These are phyloP conservation scores for Plebejus argus DNA, from an alignment of 2,888 invertebrate genomes.

Conservation along the genomic window DNA sequence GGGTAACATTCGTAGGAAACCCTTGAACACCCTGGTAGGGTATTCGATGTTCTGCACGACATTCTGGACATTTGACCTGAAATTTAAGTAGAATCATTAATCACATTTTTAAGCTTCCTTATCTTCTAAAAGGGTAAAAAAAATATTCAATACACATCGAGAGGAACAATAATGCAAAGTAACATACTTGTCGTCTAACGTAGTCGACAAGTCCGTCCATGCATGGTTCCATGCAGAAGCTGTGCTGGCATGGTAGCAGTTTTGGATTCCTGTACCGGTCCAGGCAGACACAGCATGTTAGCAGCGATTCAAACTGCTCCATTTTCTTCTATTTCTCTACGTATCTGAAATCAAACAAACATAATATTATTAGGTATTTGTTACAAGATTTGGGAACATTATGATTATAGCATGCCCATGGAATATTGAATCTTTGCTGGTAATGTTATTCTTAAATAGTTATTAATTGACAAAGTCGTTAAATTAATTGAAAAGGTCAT, in stretches of 20 bases:
- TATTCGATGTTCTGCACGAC: constrained; percentile 97
- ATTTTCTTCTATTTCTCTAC: constrained; percentile 74
- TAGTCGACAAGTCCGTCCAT: constrained; percentile 98
- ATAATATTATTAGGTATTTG: not conserved
- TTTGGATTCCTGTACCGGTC: constrained; percentile 99
- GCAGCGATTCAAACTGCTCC: constrained; percentile 98
- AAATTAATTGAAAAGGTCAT: no score
- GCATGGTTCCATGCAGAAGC: constrained; percentile 99
- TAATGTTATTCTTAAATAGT: no score
- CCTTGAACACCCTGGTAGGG: constrained; percentile 97
- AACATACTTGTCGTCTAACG: constrained; percentile 91
- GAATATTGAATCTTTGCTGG: no score
- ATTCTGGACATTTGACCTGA: constrained; percentile 98
- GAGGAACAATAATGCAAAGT: not conserved
- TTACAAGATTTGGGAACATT: not conserved
- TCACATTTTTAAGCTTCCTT: not conserved
- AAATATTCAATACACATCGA: not conserved
- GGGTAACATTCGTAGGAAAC: constrained; percentile 97
- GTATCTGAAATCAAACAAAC: constrained; percentile 58
- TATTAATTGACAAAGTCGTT: no score
- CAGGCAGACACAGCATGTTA: constrained; percentile 98
- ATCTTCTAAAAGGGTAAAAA: not conserved
- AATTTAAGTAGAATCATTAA: constrained; percentile 42
- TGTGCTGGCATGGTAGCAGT: constrained; percentile 99
- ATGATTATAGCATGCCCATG: no score